Conservation (phyloP, 2,888 invertebrate genomes). For the Tyria jacobaeae region DNA sequence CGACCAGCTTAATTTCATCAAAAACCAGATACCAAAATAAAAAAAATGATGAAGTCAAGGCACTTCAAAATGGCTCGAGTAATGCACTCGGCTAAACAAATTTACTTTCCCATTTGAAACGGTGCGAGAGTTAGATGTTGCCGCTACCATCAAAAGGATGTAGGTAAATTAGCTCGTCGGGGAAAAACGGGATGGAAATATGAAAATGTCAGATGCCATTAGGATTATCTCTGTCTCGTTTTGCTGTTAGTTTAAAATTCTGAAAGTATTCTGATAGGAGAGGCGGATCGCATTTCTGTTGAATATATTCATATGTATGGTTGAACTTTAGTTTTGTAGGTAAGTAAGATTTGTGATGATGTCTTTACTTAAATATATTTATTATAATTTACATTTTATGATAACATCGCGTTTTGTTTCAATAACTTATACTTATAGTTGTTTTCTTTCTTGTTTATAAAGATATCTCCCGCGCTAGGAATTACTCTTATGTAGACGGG, state of each 20-base stretch:
- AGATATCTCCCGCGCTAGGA: too few species aligned
- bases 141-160: conserved; percentile 45
- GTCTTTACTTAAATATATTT: background rate
- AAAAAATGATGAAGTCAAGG: conserved; percentile 25
- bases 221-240: conserved; percentile 41
- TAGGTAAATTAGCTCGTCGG: conserved; percentile 46
- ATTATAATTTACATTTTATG: background rate
- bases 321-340: background rate
- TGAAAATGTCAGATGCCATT: conserved; percentile 44
- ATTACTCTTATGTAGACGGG: too few species aligned
- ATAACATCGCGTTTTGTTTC: too few species aligned
- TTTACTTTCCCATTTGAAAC: conserved; percentile 49
- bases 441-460: too few species aligned
- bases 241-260: conserved; percentile 45
- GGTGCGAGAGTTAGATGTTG: conserved; percentile 35
- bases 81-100: conserved; percentile 55
- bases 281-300: background rate
- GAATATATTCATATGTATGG: background rate
- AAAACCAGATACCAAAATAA: conserved; percentile 16
- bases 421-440: too few species aligned
- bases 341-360: too few species aligned
- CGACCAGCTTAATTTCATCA: conserved; percentile 19
- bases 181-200: conserved; percentile 48
- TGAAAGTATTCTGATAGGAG: conserved; percentile 9
- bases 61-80: conserved; percentile 49